Base-by-base conservation (phyloP, 2,888 invertebrate species). In the Cenopis cana region DNA sequence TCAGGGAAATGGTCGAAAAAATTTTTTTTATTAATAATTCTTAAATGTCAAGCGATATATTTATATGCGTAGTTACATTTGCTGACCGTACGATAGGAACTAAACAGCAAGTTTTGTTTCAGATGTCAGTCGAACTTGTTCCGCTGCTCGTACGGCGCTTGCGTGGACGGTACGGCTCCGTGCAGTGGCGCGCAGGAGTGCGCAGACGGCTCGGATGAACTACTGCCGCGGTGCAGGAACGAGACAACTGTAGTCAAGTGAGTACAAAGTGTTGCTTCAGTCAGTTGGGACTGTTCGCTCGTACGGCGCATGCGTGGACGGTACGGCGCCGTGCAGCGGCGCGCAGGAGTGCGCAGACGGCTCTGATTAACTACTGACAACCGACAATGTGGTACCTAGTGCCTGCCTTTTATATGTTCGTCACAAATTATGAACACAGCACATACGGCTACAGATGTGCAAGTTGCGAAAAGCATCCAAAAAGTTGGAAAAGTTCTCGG, bases 231-330 rank as follows among this genome's bases (percentile, higher is more conserved):
- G n/a, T 92, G 92, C 70, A 74, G 84, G 14, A 89, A 90, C 49
- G n/a, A n/a, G 12, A 41, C 10, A 20, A 38, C 11, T 17, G 36
- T n/a, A 38, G n/a, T 38, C 9, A 17, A 36, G 10, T 33, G 33
- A 33, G 33, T 33, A 33, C 33, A 46, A 36, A 20, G 11, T 1
- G 20, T 33, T 1, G 33, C 6, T 33, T 33, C 33, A 33, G 33
- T 8, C 33, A 33, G 33, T 33, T 8, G 5, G 6, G 6, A 72
- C 86, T 87, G 85, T 91, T 91, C 77, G 91, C 61, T 88, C 89
- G 1, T 91, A 91, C 78, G 91, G 91, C 60, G 91, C 90, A 0
- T 91, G 91, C 78, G 90, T 89, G 17, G 90, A 91, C 64, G 89
- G 89, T 2, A 85, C 83, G 0, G 90, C 90, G 1, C 82, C 88